Evolutionary conservation across 1,140 invertebrate species (phyloP).

Genomic region (Scaptomyza pallida): DNA sequence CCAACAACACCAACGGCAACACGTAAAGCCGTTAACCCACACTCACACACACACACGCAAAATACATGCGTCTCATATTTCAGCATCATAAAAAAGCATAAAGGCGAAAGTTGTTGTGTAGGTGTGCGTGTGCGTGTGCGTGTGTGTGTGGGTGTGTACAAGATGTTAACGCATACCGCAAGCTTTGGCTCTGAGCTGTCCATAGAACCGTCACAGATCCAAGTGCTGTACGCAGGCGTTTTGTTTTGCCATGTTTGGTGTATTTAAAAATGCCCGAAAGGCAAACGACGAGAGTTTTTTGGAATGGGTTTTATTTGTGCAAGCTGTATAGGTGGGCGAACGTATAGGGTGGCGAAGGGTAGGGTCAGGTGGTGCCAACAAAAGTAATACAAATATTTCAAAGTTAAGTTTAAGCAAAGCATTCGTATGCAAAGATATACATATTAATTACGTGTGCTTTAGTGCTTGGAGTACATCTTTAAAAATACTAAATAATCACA

Average conservation of each 20-base stretch:
- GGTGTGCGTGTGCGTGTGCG: slow-evolving; percentile 14
- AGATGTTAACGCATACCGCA: slow-evolving; percentile 21
- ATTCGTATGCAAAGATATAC: not conserved
- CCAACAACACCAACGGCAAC: not conserved
- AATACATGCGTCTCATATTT: slow-evolving; percentile 63
- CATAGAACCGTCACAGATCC: slow-evolving; percentile 11
- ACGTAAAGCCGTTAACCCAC: slow-evolving; percentile 27
- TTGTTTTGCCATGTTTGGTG: slow-evolving; percentile 13
- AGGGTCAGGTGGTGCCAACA: not conserved
- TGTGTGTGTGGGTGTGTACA: slow-evolving; percentile 15
- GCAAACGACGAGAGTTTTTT: slow-evolving; percentile 34
- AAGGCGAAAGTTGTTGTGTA: slow-evolving; percentile 49
- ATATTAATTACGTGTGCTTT: not conserved
- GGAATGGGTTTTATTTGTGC: slow-evolving; percentile 34
- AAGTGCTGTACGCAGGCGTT: slow-evolving; percentile 16
- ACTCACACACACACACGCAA: slow-evolving; percentile 1
- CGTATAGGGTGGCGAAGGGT: not conserved
- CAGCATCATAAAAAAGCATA: slow-evolving; percentile 60
- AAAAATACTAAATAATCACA: not conserved
- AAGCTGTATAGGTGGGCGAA: slow-evolving; percentile 5
- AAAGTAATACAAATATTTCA: slow-evolving; percentile 10
- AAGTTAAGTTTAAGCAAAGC: slow-evolving; percentile 23
- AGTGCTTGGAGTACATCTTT: not conserved
- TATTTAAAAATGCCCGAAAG: slow-evolving; percentile 73
- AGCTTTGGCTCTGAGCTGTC: not conserved